Evolutionary conservation across 2,113 vertebrate genomes (phyloP), one percentile per base, ranked within the genome.

Genomic region (Pardalotus punctatus): DNA sequence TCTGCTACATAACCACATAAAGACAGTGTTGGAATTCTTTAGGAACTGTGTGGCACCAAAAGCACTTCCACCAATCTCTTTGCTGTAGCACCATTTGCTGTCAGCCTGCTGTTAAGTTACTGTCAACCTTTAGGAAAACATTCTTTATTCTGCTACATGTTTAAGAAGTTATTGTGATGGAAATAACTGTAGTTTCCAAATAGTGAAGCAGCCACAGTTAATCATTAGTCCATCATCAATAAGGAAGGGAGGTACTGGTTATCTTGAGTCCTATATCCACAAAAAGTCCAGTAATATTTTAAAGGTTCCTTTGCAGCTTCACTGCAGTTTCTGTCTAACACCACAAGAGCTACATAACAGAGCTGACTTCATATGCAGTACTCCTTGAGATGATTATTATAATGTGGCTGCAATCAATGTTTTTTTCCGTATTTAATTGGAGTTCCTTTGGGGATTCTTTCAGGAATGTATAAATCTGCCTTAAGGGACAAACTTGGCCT

Each of bases 401-500:
- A 76, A 91, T 73, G 14, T 96, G 66, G 62, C 91, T 72, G 54
- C 53, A 93, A 58, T 94, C 84, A 72, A 1, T 86, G 60, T 3
- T 69, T 94, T 78, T 88, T 93, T 88, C 85, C 92, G 40, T 90
- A 60, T 93, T 97, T 91, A 77, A 69, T 51, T 93, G 86, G 81
- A 94, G 82, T 54, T 94, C 90, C 20, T 85, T 91, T 91, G 76
- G 90, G 57, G 60, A 48, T 87, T 94, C 61, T 90, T 97, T 97
- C 90, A 87, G 48, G 33, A 82, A 73, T n/a, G 43, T 50, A 11
- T 19, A 73, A 51, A 58, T 81, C 79, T 90, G 80, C 96, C 82
- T 94, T 76, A 57, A 70, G 65, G 91, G 82, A 85, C 84, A 94
- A 97, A 90, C 65, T 93, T 96, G 94, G 81, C 87, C 84, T 88